Percentiles rank a stretch among this genome's conserved stretches.
Evolutionary conservation across 2,797 vertebrate genomes (phyloP).

Genomic region (Discoglossus pictus): DNA sequence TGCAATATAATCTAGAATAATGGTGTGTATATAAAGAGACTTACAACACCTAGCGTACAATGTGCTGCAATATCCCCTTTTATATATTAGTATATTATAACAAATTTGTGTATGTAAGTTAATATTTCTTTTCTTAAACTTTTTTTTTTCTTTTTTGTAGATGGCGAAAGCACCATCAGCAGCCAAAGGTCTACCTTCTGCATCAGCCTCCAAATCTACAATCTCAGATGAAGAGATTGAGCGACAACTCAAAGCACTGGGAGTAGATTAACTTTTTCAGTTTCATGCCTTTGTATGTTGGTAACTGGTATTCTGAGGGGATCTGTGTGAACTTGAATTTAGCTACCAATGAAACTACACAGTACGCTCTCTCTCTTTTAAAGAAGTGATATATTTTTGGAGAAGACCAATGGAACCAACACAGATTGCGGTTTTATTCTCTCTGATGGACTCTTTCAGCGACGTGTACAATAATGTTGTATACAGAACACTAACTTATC

Average conservation of each 20-base stretch:
- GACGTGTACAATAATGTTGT: constrained; percentile 34
- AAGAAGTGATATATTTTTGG: constrained; percentile 40
- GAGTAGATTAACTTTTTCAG: constrained; percentile 81
- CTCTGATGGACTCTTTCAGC: constrained; percentile 12
- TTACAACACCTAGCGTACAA: too few species aligned
- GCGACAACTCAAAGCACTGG: constrained; percentile 92
- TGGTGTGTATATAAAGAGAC: too few species aligned
- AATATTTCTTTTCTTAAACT: background rate
- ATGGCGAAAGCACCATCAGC: constrained; percentile 93
- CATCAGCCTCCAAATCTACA: constrained; percentile 79
- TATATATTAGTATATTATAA: background rate
- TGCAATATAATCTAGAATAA: too few species aligned
- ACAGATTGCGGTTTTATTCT: background rate
- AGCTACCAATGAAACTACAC: background rate
- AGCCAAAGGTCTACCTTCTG: constrained; percentile 80
- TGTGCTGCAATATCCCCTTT: too few species aligned
- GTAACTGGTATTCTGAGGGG: background rate
- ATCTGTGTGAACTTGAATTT: background rate
- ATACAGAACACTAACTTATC: constrained; percentile 21
- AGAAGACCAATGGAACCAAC: background rate
- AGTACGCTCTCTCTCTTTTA: too few species aligned
- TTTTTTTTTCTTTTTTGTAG: constrained; percentile 66
- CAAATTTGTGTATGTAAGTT: background rate
- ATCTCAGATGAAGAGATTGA: constrained; percentile 98
- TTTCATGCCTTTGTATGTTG: background rate